phyloP scores from a whole-genome alignment of 2,888 invertebrate genomes.

The Heliconius charithonia region DNA sequence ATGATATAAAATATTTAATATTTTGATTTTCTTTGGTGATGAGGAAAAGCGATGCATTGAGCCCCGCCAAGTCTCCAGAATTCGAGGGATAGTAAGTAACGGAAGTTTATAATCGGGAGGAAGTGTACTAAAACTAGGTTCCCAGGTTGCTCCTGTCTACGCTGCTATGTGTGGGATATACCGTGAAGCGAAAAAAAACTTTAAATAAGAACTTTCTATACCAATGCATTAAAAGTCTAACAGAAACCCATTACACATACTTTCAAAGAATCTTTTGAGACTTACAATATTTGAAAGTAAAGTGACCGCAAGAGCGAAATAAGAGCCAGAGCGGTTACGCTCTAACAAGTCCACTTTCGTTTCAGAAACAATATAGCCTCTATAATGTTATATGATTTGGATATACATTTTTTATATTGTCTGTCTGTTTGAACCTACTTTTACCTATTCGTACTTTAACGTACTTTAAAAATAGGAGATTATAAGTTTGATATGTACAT shows the following conservation, averaged over 20 bases:
- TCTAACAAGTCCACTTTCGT: constrained; percentile 35
- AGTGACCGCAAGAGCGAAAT: constrained; percentile 21
- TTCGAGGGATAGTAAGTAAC: too few relatives aligned
- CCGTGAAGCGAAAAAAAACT: neutral
- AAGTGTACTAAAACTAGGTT: too few relatives aligned
- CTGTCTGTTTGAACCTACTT: neutral
- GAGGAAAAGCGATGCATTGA: too few relatives aligned
- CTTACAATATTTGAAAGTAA: constrained; percentile 31
- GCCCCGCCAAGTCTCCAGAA: too few relatives aligned
- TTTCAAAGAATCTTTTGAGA: constrained; percentile 30
- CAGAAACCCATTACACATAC: constrained; percentile 17
- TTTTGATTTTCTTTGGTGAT: too few relatives aligned
- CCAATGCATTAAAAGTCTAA: neutral
- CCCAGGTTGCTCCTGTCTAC: too few relatives aligned
- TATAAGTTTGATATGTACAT: too few relatives aligned
- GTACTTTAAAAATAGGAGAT: neutral
- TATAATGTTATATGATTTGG: constrained; percentile 12
- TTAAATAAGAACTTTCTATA: neutral
- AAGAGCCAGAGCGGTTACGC: constrained; percentile 28
- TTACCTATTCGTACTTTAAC: neutral
- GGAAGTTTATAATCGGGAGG: too few relatives aligned
- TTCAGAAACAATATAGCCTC: constrained; percentile 15
- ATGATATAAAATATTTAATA: neutral
- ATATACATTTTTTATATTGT: neutral
- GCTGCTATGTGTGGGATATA: too few relatives aligned